These are phyloP conservation scores for Enteromius viviparus DNA, from an alignment of 2,797 vertebrate genomes.

Conservation along the genomic window DNA sequence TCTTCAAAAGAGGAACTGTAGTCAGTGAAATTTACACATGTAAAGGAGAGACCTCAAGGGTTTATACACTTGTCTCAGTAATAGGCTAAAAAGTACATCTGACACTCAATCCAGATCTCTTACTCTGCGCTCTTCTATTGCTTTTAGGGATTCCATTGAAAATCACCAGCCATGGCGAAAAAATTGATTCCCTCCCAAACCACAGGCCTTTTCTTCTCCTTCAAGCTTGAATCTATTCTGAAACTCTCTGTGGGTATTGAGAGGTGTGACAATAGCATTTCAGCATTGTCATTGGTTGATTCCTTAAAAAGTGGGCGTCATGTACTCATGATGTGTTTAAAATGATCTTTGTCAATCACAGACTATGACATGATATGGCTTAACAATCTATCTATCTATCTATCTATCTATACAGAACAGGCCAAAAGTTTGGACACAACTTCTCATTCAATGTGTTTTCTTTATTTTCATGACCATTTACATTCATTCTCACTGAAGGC, in stretches of 20 bases:
- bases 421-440: background rate
- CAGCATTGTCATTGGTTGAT: background rate
- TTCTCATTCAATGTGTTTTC: no score
- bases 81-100: slow-evolving; percentile 49
- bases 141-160: slow-evolving; percentile 52
- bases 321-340: background rate
- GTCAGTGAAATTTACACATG: slow-evolving; percentile 55
- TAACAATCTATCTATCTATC: no score
- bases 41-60: slow-evolving; percentile 53
- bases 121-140: slow-evolving; percentile 27
- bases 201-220: slow-evolving; percentile 31
- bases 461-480: no score
- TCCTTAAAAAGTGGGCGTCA: background rate
- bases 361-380: background rate
- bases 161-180: slow-evolving; percentile 44
- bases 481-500: no score
- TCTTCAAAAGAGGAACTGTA: slow-evolving; percentile 34
- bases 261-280: slow-evolving; percentile 13
- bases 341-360: background rate
- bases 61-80: slow-evolving; percentile 46
- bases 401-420: no score
- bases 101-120: slow-evolving; percentile 30
- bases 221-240: slow-evolving; percentile 29
- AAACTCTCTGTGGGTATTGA: slow-evolving; percentile 19
- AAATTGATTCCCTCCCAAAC: slow-evolving; percentile 51